phyloP scores from a whole-genome alignment of 2,797 vertebrate species.

The Epinephelus awoara region DNA sequence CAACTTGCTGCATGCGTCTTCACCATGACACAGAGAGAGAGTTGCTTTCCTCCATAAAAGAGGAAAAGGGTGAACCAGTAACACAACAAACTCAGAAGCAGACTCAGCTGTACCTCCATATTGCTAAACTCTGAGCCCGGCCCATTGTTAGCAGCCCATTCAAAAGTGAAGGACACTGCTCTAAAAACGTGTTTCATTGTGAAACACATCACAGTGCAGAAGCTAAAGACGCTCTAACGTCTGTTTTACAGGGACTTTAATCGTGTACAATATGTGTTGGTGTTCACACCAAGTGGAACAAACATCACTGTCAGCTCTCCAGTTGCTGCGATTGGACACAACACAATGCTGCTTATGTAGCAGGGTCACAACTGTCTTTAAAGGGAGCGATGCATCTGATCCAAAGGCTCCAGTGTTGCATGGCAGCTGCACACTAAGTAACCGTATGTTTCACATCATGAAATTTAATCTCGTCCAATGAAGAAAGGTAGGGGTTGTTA shows the following conservation, averaged over 20 bases:
- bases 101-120: too few species aligned
- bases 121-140: too few species aligned
- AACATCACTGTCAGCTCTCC: slow-evolving; percentile 13
- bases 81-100: too few species aligned
- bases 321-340: slow-evolving; percentile 34
- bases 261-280: background rate
- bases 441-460: background rate
- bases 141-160: too few species aligned
- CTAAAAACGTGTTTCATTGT: too few species aligned
- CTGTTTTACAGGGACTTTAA: background rate
- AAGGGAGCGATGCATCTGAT: background rate
- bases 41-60: too few species aligned
- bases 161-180: too few species aligned
- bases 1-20: too few species aligned
- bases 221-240: too few species aligned
- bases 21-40: too few species aligned
- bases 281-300: slow-evolving; percentile 5
- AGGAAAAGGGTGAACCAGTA: too few species aligned
- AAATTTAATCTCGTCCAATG: background rate
- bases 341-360: slow-evolving; percentile 42
- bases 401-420: slow-evolving; percentile 6
- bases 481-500: background rate
- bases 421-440: slow-evolving; percentile 25
- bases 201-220: too few species aligned
- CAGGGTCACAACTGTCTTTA: slow-evolving; percentile 40